Base-by-base conservation (phyloP, 2,113 vertebrate species). In the Datnioides undecimradiatus region DNA sequence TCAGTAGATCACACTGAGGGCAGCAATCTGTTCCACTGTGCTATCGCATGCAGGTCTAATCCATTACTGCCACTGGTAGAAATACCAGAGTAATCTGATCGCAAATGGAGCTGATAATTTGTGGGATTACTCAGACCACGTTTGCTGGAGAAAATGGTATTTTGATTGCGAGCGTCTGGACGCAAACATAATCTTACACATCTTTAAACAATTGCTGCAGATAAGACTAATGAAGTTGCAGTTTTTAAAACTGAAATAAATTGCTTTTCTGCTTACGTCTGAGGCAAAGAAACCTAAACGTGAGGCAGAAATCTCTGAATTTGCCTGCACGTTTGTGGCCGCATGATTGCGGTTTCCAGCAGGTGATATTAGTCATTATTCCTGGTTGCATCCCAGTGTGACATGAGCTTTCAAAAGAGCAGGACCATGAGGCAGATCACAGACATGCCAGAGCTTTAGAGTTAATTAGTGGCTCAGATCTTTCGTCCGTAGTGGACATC, bases 181-280 rank as follows among this genome's bases (percentile, higher is more conserved):
- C 9, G 0, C n/a, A 0, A 58, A 84, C 40, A 23, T 52, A 68
- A 81, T 83, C 48, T 46, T 9, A 48, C 51, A 25, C 62, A 71
- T 83, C 79, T 87, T 75, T 38, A 80, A 84, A 80, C 78, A 79
- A 46, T 74, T 48, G 41, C 41, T 29, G 57, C 29, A 45, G 86
- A 84, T 86, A 76, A 84, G 41, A 55, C 79, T 81, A 82, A 91
- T 85, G 77, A 84, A 78, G 87, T 43, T 86, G 55, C 71, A 52
- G 60, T 58, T 79, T 79, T 34, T 49, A 76, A n/a, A 75, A 62
- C 54, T 38, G 69, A 85, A 90, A 72, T 86, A 75, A 82, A 82
- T 72, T 34, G 74, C 34, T 88, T 90, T 80, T 57, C 74, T 46
- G 52, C 46, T 80, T 7, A 7, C 21, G 58, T 79, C 64, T 48